phyloP scores from a whole-genome alignment of 2,888 invertebrate species.

The Eudemis profundana region DNA sequence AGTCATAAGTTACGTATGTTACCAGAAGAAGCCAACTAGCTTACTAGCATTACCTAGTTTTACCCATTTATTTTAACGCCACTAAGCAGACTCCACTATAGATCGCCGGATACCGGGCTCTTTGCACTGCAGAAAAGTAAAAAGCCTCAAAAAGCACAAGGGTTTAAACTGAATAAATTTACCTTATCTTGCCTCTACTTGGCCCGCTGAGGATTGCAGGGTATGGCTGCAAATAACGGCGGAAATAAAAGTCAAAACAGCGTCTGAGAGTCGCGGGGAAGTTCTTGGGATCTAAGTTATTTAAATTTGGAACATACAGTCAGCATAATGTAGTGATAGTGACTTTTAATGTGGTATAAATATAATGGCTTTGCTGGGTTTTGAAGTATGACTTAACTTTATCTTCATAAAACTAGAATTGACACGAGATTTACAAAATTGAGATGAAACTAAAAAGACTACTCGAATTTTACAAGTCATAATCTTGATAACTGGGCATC shows the following conservation, averaged over 20 bases:
- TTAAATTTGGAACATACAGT: slow-evolving; percentile 3
- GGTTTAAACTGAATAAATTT: slow-evolving; percentile 13
- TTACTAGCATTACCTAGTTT: too few species aligned
- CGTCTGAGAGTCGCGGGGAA: neutral
- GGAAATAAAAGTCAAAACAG: slow-evolving; percentile 22
- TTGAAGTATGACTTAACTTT: neutral
- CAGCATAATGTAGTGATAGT: slow-evolving; percentile 4
- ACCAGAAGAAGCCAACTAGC: too few species aligned
- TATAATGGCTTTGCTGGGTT: neutral
- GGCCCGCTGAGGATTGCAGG: slow-evolving; percentile 19
- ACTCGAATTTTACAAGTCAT: too few species aligned
- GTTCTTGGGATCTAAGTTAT: slow-evolving; percentile 24
- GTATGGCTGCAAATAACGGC: slow-evolving; percentile 12
- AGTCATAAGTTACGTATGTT: too few species aligned
- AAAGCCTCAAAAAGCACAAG: neutral
- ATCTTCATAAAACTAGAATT: too few species aligned
- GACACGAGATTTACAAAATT: too few species aligned
- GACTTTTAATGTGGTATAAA: neutral
- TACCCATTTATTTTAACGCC: neutral
- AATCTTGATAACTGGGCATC: too few species aligned
- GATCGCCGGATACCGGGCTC: neutral
- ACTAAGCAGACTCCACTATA: neutral
- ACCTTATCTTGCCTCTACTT: slow-evolving; percentile 18
- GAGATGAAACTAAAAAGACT: too few species aligned
- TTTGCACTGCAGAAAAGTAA: neutral